Conservation (phyloP, 2,797 vertebrate species). For the Erithacus rubecula region DNA sequence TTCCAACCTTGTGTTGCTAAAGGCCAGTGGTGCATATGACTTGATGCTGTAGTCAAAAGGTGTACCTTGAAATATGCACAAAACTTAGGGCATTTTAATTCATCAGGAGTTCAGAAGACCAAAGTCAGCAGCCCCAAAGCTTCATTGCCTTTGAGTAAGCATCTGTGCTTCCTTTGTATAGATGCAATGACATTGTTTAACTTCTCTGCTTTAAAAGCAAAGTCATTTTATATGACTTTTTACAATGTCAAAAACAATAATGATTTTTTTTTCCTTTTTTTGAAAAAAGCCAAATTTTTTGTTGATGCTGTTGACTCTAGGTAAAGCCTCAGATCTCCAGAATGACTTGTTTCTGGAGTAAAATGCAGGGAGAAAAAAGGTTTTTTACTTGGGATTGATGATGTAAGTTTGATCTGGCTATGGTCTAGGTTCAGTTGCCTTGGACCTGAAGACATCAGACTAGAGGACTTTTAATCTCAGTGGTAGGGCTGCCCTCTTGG, state of each 20-base stretch:
- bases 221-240: not conserved
- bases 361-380: not conserved
- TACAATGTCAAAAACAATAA: not conserved
- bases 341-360: not conserved
- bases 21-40: not conserved
- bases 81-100: not conserved
- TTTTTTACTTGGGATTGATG: not conserved
- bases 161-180: not conserved
- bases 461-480: not conserved
- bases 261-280: fast-evolving
- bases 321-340: not conserved
- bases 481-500: not conserved
- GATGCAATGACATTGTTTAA: not conserved
- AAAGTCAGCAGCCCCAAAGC: not conserved
- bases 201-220: not conserved
- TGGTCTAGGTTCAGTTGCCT: not conserved
- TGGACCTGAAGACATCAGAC: not conserved
- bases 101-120: not conserved
- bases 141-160: not conserved
- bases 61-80: not conserved
- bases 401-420: not conserved
- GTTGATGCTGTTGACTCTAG: not conserved
- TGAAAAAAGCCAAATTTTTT: not conserved
- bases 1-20: not conserved
- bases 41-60: not conserved